Percentiles rank a stretch among this genome's conserved stretches.
phyloP scores from a whole-genome alignment of 2,113 vertebrate species.

The Eulemur macaco region DNA sequence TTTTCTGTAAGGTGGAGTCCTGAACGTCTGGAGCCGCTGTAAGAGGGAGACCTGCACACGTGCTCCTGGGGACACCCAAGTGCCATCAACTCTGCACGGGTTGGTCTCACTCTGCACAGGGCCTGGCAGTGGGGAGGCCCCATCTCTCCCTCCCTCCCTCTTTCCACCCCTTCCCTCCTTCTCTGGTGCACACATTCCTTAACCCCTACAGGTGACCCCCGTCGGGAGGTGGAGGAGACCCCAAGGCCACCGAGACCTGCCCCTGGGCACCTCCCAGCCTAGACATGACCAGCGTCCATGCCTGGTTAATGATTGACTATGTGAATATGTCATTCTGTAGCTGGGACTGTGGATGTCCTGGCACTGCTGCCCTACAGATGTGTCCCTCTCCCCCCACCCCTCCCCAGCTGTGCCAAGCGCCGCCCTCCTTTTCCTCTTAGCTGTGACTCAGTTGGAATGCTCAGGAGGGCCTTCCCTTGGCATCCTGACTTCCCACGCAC shows the following conservation, averaged over 20 bases:
- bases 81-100: background rate
- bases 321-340: background rate
- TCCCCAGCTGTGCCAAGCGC: accelerated
- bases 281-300: no score
- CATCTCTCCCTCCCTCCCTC: no score
- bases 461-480: background rate
- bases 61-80: background rate
- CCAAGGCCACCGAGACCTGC: background rate
- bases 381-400: accelerated
- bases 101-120: background rate
- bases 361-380: accelerated
- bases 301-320: accelerated
- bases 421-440: background rate
- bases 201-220: background rate
- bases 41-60: background rate
- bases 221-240: no score
- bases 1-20: background rate
- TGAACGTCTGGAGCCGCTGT: background rate
- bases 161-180: background rate
- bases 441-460: background rate
- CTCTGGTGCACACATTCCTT: background rate
- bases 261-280: background rate
- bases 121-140: background rate
- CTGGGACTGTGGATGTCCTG: background rate
- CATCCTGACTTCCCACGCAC: background rate